Conservation (phyloP, 2,888 invertebrate species). For the Cheilosia soror region DNA sequence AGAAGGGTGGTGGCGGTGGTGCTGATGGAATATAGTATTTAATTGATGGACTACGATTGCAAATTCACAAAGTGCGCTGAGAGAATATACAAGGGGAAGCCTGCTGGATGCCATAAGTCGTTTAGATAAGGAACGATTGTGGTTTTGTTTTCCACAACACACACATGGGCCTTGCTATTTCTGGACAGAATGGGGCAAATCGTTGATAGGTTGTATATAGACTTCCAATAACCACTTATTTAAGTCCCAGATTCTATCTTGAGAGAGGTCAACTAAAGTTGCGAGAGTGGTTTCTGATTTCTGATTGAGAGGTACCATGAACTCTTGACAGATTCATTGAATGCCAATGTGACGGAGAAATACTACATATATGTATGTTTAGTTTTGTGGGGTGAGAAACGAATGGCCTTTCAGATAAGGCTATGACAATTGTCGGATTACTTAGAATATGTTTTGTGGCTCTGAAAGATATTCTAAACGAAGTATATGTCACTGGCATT, state of each 20-base stretch:
- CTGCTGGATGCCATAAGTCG: conserved; percentile 24
- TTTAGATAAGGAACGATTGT: conserved; percentile 50
- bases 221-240: conserved; percentile 34
- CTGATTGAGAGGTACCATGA: conserved; percentile 48
- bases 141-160: conserved; percentile 8
- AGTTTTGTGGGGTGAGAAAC: background rate
- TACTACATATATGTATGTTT: background rate
- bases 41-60: conserved; percentile 59
- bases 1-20: background rate
- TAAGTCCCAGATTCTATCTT: conserved; percentile 21
- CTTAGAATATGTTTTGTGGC: background rate
- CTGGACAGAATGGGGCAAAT: background rate
- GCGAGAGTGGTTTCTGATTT: conserved; percentile 50
- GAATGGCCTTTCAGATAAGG: conserved; percentile 18
- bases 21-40: conserved; percentile 8
- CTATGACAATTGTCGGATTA: conserved; percentile 18
- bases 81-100: background rate
- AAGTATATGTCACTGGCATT: background rate
- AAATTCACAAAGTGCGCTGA: conserved; percentile 26
- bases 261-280: conserved; percentile 44
- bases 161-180: background rate
- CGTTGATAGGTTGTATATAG: conserved; percentile 15
- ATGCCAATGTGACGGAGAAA: conserved; percentile 6
- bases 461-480: background rate
- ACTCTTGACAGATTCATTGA: conserved; percentile 26